Evolutionary conservation across 2,797 vertebrate species (phyloP), one percentile per base, ranked within the genome.

Genomic region (Oreochromis grahami): DNA sequence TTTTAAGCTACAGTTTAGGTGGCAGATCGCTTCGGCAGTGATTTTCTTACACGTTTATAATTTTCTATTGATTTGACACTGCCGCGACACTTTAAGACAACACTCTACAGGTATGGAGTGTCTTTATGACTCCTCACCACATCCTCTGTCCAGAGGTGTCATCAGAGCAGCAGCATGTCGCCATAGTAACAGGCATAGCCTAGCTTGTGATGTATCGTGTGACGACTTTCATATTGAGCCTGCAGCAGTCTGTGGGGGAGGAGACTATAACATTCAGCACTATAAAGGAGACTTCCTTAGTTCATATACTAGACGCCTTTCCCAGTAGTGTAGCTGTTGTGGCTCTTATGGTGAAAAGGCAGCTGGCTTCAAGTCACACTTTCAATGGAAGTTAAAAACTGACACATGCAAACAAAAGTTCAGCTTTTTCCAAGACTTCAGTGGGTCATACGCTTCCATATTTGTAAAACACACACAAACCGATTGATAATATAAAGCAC

Each of bases 151-250:
- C 72, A 36, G 5, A 55, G 68, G 77, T 80, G 76, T 91, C 89
- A 36, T 82, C 79, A 19, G 83, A 82, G 88, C 87, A 90, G 82
- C 88, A 82, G 15, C 78, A 13, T 11, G 82, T 93, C 52, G 79
- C 91, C 92, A 86, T 90, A 85, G 91, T 89, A 88, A 91, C 88
- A 83, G 79, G 56, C 76, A 76, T 38, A 51, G 78, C 76, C 79
- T 14, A 83, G 81, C 83, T 74, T 88, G 86, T 80, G 89, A 84
- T 89, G 84, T 84, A 85, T 86, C 9, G 45, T 84, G 84, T 51
- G 88, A 89, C 82, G 83, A 63, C 79, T 84, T 24, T 79, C 88
- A 84, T 53, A 74, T 77, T 77, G 79, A 38, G 60, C 77, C 26
- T 82, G 83, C 78, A 38, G 86, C 79, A 68, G 58, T 50, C 65